Evolutionary conservation across 92 coral and sea anemone genomes (phyloP).

Genomic region (Phenganax marumi): DNA sequence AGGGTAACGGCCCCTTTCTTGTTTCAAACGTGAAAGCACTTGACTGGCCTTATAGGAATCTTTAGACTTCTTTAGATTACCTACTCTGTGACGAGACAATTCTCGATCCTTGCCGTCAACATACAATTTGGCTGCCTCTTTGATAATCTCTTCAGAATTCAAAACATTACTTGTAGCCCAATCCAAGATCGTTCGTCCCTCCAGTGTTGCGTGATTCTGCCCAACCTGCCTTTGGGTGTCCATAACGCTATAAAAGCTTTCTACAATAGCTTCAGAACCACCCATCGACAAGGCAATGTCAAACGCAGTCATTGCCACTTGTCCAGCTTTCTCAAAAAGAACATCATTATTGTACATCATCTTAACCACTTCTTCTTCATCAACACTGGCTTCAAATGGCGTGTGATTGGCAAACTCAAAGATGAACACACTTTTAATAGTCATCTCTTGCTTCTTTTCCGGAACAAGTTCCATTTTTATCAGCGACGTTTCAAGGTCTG

Average conservation of each 20-base stretch:
- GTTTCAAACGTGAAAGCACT: conserved; percentile 19
- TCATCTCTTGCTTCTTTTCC: background rate
- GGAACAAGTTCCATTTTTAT: background rate
- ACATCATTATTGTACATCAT: background rate
- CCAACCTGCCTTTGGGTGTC: background rate
- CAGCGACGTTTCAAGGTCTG: background rate
- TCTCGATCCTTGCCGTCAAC: too few species aligned
- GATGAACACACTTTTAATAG: background rate
- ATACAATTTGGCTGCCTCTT: conserved; percentile 7
- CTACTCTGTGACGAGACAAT: conserved; percentile 19
- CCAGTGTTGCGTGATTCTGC: background rate
- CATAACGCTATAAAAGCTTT: conserved; percentile 5
- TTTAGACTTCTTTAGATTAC: background rate
- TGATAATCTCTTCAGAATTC: background rate
- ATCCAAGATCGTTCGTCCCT: background rate
- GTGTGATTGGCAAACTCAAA: background rate
- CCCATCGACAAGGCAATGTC: conserved; percentile 13
- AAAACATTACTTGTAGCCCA: conserved; percentile 17
- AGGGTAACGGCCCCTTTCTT: conserved; percentile 11
- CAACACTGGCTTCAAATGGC: background rate
- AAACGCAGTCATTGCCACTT: background rate
- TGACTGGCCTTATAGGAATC: conserved; percentile 16
- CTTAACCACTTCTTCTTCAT: conserved; percentile 3
- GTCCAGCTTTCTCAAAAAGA: background rate
- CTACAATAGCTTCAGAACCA: conserved; percentile 4